These are phyloP conservation scores for Eulemur coronatus DNA, from an alignment of 2,797 vertebrate genomes.

Conservation along the genomic window DNA sequence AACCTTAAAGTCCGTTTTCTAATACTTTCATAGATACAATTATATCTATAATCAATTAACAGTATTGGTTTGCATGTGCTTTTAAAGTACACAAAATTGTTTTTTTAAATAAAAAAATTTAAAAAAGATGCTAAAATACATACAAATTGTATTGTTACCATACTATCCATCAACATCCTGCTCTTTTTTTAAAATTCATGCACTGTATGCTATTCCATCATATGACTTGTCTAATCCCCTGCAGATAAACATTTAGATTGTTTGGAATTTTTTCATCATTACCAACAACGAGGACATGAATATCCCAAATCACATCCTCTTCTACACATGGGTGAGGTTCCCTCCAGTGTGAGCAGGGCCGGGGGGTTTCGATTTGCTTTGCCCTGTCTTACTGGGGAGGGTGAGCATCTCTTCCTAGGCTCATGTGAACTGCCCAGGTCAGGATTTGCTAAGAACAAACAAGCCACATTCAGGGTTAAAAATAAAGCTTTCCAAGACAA, in stretches of 20 bases:
- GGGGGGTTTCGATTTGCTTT: rapidly evolving
- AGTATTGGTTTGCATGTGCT: neutral
- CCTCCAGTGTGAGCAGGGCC: neutral
- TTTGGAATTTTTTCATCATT: neutral
- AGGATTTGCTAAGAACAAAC: neutral
- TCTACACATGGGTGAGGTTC: rapidly evolving
- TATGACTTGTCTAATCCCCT: neutral
- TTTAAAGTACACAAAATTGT: neutral
- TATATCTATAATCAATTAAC: neutral
- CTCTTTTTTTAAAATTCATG: neutral
- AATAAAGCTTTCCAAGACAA: neutral
- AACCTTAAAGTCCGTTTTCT: neutral
- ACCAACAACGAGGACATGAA: neutral
- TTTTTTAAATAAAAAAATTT: too few relatives aligned
- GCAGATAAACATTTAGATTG: rapidly evolving
- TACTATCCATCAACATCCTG: neutral
- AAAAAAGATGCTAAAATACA: neutral
- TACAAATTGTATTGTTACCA: neutral
- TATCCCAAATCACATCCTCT: neutral
- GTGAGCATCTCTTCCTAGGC: neutral
- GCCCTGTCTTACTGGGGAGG: neutral
- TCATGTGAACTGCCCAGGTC: neutral
- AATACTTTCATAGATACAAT: neutral
- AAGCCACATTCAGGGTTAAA: neutral
- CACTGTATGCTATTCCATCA: rapidly evolving